phyloP scores from a whole-genome alignment of 2,113 vertebrate species.

The Carassius gibelio region DNA sequence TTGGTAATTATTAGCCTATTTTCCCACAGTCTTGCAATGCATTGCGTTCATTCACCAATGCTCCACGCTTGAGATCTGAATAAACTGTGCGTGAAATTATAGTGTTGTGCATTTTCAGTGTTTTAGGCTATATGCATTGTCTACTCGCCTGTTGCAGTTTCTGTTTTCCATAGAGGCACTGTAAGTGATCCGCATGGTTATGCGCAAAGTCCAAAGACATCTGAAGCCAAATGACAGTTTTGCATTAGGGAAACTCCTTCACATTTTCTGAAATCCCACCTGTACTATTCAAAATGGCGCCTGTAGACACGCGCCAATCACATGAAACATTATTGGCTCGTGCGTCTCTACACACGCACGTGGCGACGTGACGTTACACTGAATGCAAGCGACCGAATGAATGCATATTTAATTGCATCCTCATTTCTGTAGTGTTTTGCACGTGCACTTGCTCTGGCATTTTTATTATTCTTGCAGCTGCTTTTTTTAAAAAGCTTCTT shows the following conservation, averaged over 20 bases:
- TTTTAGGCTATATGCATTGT: neutral
- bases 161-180: neutral
- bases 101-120: slow-evolving; percentile 22
- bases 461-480: too few relatives aligned
- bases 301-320: neutral
- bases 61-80: slow-evolving; percentile 42
- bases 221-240: neutral
- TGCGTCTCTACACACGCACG: neutral
- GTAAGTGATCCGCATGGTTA: neutral
- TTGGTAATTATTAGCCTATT: slow-evolving; percentile 39
- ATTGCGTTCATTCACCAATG: slow-evolving; percentile 12
- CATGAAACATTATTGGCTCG: neutral
- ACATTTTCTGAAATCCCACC: neutral
- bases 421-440: neutral
- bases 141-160: neutral
- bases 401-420: neutral
- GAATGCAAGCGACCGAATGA: neutral
- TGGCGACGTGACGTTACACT: neutral
- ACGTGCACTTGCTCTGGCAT: neutral
- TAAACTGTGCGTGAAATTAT: slow-evolving; percentile 44
- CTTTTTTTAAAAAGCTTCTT: neutral
- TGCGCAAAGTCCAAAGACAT: neutral
- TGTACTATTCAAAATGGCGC: neutral
- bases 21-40: neutral
- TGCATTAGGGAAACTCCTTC: neutral